A percentile compares a stretch with the other conserved stretches of the same genome.
Evolutionary conservation across 2,797 vertebrate species (phyloP).

Genomic region (Carcharodon carcharias): DNA sequence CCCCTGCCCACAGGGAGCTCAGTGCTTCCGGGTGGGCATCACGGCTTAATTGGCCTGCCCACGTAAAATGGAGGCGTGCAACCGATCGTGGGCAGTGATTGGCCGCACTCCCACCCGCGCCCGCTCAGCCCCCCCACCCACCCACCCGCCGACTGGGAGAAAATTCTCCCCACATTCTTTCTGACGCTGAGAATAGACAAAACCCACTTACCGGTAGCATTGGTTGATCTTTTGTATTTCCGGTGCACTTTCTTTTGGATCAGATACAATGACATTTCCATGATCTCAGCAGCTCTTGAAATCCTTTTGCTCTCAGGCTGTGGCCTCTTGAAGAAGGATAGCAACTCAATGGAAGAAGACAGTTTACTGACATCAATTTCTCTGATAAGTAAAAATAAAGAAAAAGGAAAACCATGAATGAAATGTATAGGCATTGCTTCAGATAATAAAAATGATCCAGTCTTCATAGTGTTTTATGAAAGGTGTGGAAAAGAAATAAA

Average conservation of each 20-base stretch:
- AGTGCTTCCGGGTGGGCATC: too few relatives aligned
- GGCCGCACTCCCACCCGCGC: too few relatives aligned
- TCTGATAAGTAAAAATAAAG: constrained; percentile 47
- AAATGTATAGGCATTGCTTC: constrained; percentile 18
- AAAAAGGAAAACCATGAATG: background rate
- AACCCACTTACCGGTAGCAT: constrained; percentile 55
- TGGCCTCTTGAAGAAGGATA: constrained; percentile 57
- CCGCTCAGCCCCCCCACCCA: too few relatives aligned
- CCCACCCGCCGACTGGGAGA: too few relatives aligned
- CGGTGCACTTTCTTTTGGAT: constrained; percentile 51
- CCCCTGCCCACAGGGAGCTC: too few relatives aligned
- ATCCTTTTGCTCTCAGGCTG: constrained; percentile 56
- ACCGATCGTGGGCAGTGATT: too few relatives aligned
- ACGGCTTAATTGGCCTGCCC: too few relatives aligned
- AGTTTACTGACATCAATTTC: constrained; percentile 46
- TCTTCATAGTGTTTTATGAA: background rate
- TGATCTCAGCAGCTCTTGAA: constrained; percentile 68
- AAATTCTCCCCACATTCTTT: background rate
- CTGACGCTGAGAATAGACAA: background rate
- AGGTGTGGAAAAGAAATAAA: background rate
- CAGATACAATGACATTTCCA: constrained; percentile 60
- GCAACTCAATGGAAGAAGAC: constrained; percentile 48
- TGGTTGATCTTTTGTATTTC: constrained; percentile 53
- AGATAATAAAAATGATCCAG: constrained; percentile 28
- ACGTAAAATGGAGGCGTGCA: too few relatives aligned